These are phyloP conservation scores for Adelosebastes latens DNA, from an alignment of 2,797 vertebrate species.

Conservation along the genomic window DNA sequence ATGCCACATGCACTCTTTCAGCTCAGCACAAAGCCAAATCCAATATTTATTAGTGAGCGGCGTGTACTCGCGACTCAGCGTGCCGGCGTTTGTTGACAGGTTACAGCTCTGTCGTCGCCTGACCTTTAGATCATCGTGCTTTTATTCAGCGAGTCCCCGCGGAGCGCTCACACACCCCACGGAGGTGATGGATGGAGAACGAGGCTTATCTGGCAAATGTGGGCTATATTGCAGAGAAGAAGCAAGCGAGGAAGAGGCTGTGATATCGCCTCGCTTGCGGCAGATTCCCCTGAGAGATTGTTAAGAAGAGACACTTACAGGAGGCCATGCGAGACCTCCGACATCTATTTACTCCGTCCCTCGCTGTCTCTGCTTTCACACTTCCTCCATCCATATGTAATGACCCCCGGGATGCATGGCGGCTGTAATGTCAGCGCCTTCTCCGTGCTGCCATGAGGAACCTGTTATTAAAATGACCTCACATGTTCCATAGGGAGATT, in stretches of 20 bases:
- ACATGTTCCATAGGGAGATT: slow-evolving; percentile 22
- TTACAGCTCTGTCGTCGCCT: slow-evolving; percentile 40
- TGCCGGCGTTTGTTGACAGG: slow-evolving; percentile 40
- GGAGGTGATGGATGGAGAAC: slow-evolving; percentile 34
- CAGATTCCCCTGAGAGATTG: slow-evolving; percentile 41
- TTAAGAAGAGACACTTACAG: slow-evolving; percentile 44
- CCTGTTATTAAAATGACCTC: slow-evolving; percentile 49
- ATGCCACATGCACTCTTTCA: not conserved
- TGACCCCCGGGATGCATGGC: slow-evolving; percentile 38
- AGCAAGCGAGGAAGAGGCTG: slow-evolving; percentile 1
- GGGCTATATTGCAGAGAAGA: slow-evolving; percentile 1
- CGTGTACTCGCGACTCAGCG: not conserved
- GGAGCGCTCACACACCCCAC: slow-evolving; percentile 6
- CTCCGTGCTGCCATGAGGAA: slow-evolving; percentile 3
- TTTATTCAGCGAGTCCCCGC: slow-evolving; percentile 40
- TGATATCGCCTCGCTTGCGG: not conserved
- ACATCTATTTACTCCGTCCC: slow-evolving; percentile 21
- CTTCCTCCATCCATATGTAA: slow-evolving; percentile 50
- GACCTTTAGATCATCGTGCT: slow-evolving; percentile 62
- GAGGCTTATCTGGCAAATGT: slow-evolving; percentile 23
- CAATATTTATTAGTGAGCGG: slow-evolving; percentile 11
- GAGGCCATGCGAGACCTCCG: slow-evolving; percentile 26
- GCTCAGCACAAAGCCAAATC: not conserved
- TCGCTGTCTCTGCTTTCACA: slow-evolving; percentile 48
- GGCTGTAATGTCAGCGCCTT: slow-evolving; percentile 40